phyloP scores from a whole-genome alignment of 2,113 vertebrate species.

The Channa argus region DNA sequence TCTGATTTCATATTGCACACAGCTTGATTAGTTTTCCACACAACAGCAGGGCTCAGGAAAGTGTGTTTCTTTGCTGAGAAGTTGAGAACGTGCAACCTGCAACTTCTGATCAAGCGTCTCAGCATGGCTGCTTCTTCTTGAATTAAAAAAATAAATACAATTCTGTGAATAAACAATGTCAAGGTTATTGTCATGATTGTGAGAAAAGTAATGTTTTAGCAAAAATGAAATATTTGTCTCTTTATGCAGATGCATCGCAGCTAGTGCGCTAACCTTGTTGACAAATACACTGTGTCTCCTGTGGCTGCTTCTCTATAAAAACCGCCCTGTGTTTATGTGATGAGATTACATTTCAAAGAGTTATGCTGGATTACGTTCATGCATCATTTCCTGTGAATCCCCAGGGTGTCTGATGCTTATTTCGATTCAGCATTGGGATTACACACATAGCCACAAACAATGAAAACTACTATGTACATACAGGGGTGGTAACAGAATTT shows the following conservation, averaged over 20 bases:
- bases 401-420: background rate
- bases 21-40: background rate
- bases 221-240: background rate
- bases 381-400: background rate
- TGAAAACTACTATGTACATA: background rate
- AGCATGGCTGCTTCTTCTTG: background rate
- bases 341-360: background rate
- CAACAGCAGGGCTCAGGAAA: background rate
- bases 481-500: background rate
- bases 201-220: too few relatives aligned
- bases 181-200: background rate
- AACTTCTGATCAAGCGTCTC: background rate
- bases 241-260: background rate
- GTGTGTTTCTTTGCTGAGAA: background rate
- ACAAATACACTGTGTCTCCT: background rate
- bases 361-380: background rate
- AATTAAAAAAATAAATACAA: background rate
- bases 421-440: background rate
- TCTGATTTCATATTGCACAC: background rate
- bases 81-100: background rate
- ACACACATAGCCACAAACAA: background rate
- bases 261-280: background rate
- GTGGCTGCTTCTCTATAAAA: background rate
- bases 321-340: background rate
- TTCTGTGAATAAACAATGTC: background rate